Conservation (phyloP, 2,113 vertebrate genomes). For the Gallinago undulata region DNA sequence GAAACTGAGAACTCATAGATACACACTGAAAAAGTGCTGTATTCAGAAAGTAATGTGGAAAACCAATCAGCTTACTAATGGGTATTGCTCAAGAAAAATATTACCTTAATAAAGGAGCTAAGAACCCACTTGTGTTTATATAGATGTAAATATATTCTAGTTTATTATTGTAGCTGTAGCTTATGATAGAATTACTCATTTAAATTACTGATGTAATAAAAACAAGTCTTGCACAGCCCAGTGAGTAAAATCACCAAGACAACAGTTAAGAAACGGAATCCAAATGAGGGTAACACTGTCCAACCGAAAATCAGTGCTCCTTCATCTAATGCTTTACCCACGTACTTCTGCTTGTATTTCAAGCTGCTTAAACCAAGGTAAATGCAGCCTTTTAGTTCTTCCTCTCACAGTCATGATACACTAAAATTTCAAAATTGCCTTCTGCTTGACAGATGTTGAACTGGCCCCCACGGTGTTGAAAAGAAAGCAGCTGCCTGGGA, state of each 20-base stretch:
- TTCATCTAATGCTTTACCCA: not conserved
- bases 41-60: not conserved
- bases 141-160: not conserved
- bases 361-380: not conserved
- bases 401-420: not conserved
- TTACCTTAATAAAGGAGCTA: constrained; percentile 10
- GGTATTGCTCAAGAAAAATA: not conserved
- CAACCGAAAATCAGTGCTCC: not conserved
- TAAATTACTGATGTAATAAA: constrained; percentile 28
- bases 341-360: not conserved
- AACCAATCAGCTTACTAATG: not conserved
- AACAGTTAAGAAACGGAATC: not conserved
- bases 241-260: constrained; percentile 12
- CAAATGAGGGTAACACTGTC: not conserved
- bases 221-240: not conserved
- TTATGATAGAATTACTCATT: constrained; percentile 14
- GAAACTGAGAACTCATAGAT: not conserved
- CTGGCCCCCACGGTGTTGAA: accelerated
- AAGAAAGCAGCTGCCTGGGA: not conserved
- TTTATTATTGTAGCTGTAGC: not conserved
- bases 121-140: not conserved
- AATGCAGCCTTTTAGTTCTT: not conserved
- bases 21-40: not conserved
- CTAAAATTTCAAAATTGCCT: not conserved
- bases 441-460: not conserved